phyloP scores from a whole-genome alignment of 2,888 invertebrate genomes.

The Epinotia nisella region DNA sequence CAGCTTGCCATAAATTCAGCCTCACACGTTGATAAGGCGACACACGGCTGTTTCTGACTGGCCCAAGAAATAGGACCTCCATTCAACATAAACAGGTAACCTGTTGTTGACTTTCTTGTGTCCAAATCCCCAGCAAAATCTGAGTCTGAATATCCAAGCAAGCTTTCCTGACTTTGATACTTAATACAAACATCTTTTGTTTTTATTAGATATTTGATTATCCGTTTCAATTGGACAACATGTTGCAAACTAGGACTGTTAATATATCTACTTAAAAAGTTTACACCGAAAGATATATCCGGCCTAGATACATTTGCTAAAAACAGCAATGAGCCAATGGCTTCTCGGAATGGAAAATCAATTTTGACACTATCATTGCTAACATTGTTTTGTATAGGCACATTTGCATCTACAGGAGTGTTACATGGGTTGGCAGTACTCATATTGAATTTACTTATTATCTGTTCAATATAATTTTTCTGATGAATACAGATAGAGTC shows the following conservation, averaged over 20 bases:
- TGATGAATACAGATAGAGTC: too few species aligned
- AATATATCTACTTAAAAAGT: background rate
- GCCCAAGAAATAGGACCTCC: constrained; percentile 23
- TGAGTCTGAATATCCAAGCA: constrained; percentile 28
- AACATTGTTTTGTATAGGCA: constrained; percentile 33
- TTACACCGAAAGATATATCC: constrained; percentile 3
- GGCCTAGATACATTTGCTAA: background rate
- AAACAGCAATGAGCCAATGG: too few species aligned
- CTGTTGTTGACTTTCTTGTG: constrained; percentile 18
- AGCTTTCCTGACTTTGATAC: background rate
- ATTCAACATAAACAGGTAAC: constrained; percentile 22
- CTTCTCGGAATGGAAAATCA: constrained; percentile 43
- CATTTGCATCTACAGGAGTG: constrained; percentile 43
- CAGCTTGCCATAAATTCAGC: constrained; percentile 20
- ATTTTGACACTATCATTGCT: constrained; percentile 7
- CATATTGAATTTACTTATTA: background rate
- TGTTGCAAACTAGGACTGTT: background rate
- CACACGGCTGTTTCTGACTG: constrained; percentile 17
- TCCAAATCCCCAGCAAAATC: constrained; percentile 45
- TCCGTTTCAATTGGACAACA: background rate
- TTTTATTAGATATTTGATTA: background rate
- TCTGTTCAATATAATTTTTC: too few species aligned
- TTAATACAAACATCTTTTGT: constrained; percentile 9
- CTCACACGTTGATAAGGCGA: constrained; percentile 21
- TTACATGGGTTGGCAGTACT: constrained; percentile 25